These are phyloP conservation scores for Holcopasites calliopsidis DNA, from an alignment of 1,140 invertebrate species.

Conservation along the genomic window DNA sequence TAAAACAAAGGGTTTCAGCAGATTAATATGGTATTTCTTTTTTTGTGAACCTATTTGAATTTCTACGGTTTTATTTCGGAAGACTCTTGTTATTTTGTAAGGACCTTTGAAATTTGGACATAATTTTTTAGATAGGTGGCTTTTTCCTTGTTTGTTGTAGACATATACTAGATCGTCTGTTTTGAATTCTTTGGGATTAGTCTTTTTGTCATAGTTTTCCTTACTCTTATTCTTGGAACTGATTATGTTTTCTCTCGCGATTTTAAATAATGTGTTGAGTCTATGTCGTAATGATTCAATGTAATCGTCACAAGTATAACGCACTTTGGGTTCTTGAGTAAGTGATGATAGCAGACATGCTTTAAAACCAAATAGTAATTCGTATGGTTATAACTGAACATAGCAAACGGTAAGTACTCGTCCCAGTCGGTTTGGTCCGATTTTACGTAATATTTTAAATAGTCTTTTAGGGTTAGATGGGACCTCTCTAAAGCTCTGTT, in stretches of 20 bases:
- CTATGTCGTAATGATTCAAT: neutral
- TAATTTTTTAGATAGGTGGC: neutral
- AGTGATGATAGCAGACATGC: conserved; percentile 60
- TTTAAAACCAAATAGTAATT: conserved; percentile 76
- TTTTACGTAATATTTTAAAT: neutral
- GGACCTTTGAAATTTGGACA: neutral
- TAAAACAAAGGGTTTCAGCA: neutral
- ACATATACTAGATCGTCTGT: neutral
- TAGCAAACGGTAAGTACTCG: conserved; percentile 69
- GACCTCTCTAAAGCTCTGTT: conserved; percentile 42
- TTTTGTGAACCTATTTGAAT: neutral
- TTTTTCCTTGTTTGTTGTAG: neutral
- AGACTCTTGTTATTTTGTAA: neutral
- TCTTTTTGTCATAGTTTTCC: neutral
- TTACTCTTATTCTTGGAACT: neutral
- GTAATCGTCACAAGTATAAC: neutral
- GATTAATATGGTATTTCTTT: neutral
- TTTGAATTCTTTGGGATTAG: neutral
- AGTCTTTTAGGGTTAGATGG: neutral
- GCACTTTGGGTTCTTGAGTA: neutral
- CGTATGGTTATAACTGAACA: conserved; percentile 78
- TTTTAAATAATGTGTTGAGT: neutral
- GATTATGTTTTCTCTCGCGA: neutral
- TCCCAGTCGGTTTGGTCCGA: neutral
- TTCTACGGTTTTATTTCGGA: neutral